Evolutionary conservation across 2,113 vertebrate species (phyloP).

Genomic region (Recurvirostra avosetta): DNA sequence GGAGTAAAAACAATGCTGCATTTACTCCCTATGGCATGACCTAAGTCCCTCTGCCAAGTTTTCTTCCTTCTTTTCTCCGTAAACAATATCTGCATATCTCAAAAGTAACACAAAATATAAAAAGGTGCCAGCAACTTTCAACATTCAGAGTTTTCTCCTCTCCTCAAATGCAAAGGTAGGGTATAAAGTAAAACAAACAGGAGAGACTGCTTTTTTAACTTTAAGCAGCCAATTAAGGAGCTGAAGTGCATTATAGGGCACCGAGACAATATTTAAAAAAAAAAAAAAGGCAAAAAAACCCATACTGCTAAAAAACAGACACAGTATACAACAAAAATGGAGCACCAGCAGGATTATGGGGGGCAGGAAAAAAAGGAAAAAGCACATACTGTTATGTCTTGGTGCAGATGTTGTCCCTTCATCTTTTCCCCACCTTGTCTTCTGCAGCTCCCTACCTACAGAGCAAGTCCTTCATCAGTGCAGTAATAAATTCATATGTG

Average conservation of each 20-base stretch:
- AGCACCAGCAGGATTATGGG: accelerated
- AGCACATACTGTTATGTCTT: background rate
- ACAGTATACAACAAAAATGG: background rate
- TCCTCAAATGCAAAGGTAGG: background rate
- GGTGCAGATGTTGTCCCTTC: background rate
- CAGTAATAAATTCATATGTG: background rate
- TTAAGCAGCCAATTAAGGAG: background rate
- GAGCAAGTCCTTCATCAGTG: background rate
- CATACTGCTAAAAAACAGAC: background rate
- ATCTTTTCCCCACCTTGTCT: background rate
- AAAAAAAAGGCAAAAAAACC: accelerated
- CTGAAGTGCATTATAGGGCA: background rate
- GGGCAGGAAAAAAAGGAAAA: background rate
- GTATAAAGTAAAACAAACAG: background rate
- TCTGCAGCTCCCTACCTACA: background rate
- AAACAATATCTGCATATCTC: slow-evolving; percentile 18
- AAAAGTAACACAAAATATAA: background rate
- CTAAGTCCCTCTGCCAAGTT: background rate
- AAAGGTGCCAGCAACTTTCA: background rate
- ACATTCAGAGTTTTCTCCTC: background rate
- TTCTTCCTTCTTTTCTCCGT: background rate
- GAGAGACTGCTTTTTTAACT: background rate
- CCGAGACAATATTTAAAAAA: background rate
- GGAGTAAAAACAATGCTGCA: slow-evolving; percentile 28
- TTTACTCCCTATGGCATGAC: background rate